phyloP scores from a whole-genome alignment of 2,888 invertebrate genomes.

The Drosophila acutilabella region DNA sequence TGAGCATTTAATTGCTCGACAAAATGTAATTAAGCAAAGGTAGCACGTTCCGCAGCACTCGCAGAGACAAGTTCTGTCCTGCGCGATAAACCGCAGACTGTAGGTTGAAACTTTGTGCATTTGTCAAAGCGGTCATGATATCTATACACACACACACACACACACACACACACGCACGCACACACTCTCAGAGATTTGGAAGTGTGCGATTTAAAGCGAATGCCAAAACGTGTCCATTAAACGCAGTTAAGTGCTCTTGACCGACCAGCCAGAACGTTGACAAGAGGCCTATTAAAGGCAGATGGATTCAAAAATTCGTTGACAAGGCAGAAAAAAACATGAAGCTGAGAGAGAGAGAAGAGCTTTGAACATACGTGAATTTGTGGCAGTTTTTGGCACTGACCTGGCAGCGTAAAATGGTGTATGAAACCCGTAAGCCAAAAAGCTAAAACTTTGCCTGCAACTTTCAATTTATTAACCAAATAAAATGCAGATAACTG shows the following conservation, averaged over 20 bases:
- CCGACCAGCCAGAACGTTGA: constrained; percentile 27
- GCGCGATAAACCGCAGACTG: constrained; percentile 61
- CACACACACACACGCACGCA: not conserved
- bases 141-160: constrained; percentile 15
- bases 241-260: constrained; percentile 60
- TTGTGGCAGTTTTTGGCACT: constrained; percentile 54
- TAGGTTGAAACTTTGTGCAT: constrained; percentile 42
- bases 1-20: constrained; percentile 78
- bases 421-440: constrained; percentile 11
- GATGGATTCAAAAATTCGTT: constrained; percentile 50
- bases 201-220: constrained; percentile 48
- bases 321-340: constrained; percentile 43
- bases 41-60: constrained; percentile 54
- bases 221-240: constrained; percentile 59
- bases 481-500: constrained; percentile 78
- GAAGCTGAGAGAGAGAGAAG: not conserved
- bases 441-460: constrained; percentile 54
- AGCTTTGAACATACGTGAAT: constrained; percentile 31
- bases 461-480: constrained; percentile 77
- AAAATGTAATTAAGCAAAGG: constrained; percentile 77
- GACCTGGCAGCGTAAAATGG: constrained; percentile 31
- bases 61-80: constrained; percentile 27
- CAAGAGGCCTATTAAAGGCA: constrained; percentile 70
- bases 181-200: not conserved
- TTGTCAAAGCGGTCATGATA: constrained; percentile 36